Percentiles rank a stretch among this genome's conserved stretches.
Conservation (phyloP, 2,888 invertebrate species). For the Tortricodes alternella region DNA sequence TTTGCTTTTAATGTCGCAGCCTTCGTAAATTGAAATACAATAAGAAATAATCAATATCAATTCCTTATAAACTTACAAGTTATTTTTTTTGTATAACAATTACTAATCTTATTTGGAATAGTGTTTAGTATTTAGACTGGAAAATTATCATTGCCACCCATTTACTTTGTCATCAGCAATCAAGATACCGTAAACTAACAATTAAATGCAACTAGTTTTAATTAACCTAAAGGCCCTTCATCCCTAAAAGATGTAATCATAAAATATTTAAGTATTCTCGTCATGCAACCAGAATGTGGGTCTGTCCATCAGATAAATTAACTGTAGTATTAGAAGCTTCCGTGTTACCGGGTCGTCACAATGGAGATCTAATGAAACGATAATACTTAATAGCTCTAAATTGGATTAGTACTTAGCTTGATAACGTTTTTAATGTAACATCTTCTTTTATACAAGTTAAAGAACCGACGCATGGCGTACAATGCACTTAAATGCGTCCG, state of each 20-base stretch:
- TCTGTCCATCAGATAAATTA: constrained; percentile 46
- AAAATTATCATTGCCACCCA: not conserved
- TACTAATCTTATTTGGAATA: too few species aligned
- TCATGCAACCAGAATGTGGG: constrained; percentile 43
- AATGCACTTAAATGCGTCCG: too few species aligned
- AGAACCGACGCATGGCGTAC: not conserved
- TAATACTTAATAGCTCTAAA: constrained; percentile 26
- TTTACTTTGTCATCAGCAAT: not conserved
- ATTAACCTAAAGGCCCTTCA: constrained; percentile 24
- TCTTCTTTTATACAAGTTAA: constrained; percentile 1
- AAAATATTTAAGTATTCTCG: constrained; percentile 37
- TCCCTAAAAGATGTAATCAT: constrained; percentile 36
- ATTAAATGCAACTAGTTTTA: constrained; percentile 13
- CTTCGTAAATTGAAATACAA: too few species aligned
- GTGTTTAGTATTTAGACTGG: not conserved
- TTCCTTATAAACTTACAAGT: too few species aligned
- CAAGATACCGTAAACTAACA: constrained; percentile 1
- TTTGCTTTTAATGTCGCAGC: not conserved
- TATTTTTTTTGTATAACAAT: too few species aligned
- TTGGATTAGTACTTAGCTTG: constrained; percentile 27
- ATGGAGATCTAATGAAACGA: constrained; percentile 27
- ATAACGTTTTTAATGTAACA: constrained; percentile 20
- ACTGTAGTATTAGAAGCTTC: constrained; percentile 44
- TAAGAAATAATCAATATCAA: too few species aligned
- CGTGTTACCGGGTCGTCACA: constrained; percentile 38